Evolutionary conservation across 2,888 invertebrate species (phyloP), one percentile per base, ranked within the genome.

Genomic region (Allophyes oxyacanthae): DNA sequence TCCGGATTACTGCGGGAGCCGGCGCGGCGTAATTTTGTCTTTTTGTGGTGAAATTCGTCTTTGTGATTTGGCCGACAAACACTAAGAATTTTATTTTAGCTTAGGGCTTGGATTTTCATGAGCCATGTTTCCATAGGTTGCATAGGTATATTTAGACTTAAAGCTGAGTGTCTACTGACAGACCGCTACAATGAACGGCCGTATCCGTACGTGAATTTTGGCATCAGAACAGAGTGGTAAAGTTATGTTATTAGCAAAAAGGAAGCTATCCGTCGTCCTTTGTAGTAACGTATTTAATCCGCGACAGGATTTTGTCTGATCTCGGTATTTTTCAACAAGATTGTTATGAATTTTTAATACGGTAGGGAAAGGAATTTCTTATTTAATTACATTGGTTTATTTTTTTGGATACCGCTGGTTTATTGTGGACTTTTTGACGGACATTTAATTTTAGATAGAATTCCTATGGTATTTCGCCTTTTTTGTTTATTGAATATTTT

Each of bases 1-100:
- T 83, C 81, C 81, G 86, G 89, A 87, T 89, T 86, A 89, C 71
- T 59, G 74, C 64, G 78, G 74, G 77, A 81, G 78, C 71, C 78
- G 70, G 64, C 72, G 75, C 78, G 70, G 64, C 72, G 75, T 84
- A 84, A 85, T 80, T 65, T 78, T 75, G 72, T 70, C 76, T 79
- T 84, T 84, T 86, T 88, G 84, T 81, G 82, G 77, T 59, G 30
- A 83, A 85, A 82, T 83, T 81, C 75, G 64, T 79, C 81, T 84
- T 83, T 85, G 83, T 84, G 77, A 79, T 72, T 73, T 67, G 49
- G 70, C 69, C 72, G 66, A 59, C 44, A 53, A 71, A 75, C 65
- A 74, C 75, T 73, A 68, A 62, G 69, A 50, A 68, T 72, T 74
- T 61, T 52, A 51, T 64, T 60, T 61, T 44, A 53, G 56, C 46